These are phyloP conservation scores for Patiria miniata DNA, from an alignment of 35 echinoderm and acorn worm species.

Conservation along the genomic window DNA sequence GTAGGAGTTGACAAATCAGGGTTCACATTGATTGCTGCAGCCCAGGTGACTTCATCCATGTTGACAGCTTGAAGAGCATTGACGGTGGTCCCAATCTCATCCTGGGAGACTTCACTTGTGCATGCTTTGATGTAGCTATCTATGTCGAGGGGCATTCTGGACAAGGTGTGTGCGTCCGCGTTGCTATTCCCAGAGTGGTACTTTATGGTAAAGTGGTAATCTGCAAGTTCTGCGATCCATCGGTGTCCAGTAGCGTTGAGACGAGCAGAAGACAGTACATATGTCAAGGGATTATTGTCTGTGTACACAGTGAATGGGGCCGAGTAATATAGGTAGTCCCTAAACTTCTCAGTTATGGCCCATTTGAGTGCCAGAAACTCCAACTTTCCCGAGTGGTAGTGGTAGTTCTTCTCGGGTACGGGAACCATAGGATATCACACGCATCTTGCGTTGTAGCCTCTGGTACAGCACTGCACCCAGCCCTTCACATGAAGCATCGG, in stretches of 20 bases:
- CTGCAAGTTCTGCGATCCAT: too few relatives aligned
- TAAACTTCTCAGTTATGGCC: slow-evolving; percentile 35
- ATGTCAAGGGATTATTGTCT: too few relatives aligned
- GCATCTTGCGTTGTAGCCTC: slow-evolving; percentile 15
- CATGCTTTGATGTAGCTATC: too few relatives aligned
- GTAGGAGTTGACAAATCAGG: too few relatives aligned
- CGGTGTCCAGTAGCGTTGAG: slow-evolving; percentile 37
- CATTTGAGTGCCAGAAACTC: slow-evolving; percentile 54
- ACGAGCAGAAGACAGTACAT: slow-evolving; percentile 35
- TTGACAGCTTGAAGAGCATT: too few relatives aligned
- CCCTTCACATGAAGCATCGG: slow-evolving; percentile 48
- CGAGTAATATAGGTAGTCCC: slow-evolving; percentile 38
- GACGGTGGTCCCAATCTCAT: too few relatives aligned
- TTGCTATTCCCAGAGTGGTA: slow-evolving; percentile 46
- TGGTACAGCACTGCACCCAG: slow-evolving; percentile 64
- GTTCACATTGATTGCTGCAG: too few relatives aligned
- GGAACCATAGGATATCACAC: slow-evolving; percentile 71
- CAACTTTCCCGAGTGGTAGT: slow-evolving; percentile 44
- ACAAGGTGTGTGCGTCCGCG: slow-evolving; percentile 33
- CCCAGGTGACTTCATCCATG: too few relatives aligned
- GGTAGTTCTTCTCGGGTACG: slow-evolving; percentile 38
- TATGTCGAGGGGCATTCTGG: background rate
- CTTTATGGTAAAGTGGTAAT: slow-evolving; percentile 24
- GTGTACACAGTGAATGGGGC: slow-evolving; percentile 37
- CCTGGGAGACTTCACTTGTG: too few relatives aligned